Conservation (phyloP, 2,797 vertebrate species). For the Limnodromus scolopaceus region DNA sequence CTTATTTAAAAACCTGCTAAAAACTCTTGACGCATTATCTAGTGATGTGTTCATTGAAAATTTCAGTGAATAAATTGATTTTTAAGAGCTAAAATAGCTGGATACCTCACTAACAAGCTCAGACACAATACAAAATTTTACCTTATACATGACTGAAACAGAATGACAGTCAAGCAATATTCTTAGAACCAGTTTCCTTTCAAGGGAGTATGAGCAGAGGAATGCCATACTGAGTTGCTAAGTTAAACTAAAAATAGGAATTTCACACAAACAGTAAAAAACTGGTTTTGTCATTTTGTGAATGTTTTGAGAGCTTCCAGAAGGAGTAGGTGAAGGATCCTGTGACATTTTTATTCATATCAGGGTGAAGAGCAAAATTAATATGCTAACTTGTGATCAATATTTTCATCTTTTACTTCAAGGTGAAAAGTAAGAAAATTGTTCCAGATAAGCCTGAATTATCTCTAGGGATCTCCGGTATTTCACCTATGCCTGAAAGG, state of each 20-base stretch:
- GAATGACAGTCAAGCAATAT: not conserved
- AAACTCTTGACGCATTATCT: not conserved
- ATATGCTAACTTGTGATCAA: slow-evolving; percentile 21
- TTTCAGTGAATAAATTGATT: slow-evolving; percentile 36
- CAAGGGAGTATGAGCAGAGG: not conserved
- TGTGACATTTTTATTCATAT: not conserved
- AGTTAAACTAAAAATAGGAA: slow-evolving; percentile 2
- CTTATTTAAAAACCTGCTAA: slow-evolving; percentile 62
- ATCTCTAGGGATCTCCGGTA: slow-evolving; percentile 49
- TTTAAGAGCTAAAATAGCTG: slow-evolving; percentile 30
- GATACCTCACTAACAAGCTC: slow-evolving; percentile 18
- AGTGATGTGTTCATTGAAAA: slow-evolving; percentile 55
- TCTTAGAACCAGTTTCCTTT: not conserved
- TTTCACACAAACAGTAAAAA: not conserved
- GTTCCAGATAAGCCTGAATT: slow-evolving; percentile 73
- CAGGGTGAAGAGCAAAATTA: slow-evolving; percentile 29
- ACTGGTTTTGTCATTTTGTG: slow-evolving; percentile 7
- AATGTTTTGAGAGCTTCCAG: not conserved
- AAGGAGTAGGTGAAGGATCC: not conserved
- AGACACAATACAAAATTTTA: slow-evolving; percentile 3
- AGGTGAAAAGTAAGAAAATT: slow-evolving; percentile 76
- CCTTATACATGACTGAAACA: not conserved
- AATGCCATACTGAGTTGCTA: not conserved
- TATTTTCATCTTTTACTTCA: slow-evolving; percentile 67
- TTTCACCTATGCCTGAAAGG: slow-evolving; percentile 74